Evolutionary conservation across 2,113 vertebrate species (phyloP), one percentile per base, ranked within the genome.

Genomic region (Serinus canaria): DNA sequence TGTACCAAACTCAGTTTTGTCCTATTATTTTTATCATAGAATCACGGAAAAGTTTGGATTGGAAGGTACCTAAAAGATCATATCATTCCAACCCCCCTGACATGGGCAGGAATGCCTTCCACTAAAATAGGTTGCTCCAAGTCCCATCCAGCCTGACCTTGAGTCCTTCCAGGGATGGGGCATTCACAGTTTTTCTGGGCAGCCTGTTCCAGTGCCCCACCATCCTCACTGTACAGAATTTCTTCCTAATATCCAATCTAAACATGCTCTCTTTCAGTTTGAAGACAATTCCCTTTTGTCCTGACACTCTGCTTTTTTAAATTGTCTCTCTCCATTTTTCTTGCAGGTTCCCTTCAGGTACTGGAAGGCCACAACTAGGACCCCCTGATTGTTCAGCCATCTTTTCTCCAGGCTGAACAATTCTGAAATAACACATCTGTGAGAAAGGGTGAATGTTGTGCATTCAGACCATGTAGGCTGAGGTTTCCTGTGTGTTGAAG

Each of bases 11-110:
- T 49, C 30, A 43, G 1, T 63, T 35, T 44, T 55, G 11, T 63
- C 28, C 31, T 33, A 11, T 55, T 66, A 27, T 63, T 90, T 77
- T 39, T 75, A 18, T 47, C 47, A 55, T 6, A 49, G 31, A 69
- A 56, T 75, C 41, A 35, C 7, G 25, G 30, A 56, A 49, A 43
- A 47, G 2, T 63, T 76, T 56, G 7, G 15, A 13, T 43, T 77
- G 13, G 35, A 43, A 70, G 15, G 12, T 13, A 69, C 13, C 12
- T 62, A 23, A 69, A 43, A 49, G 10, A 43, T 49, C 35, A 24
- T 27, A 30, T 49, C 0, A 0, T 55, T 49, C 12, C 21, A 83
- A 6, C 2, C 4, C 22, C 22, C 21, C 41, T 55, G 30, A 30
- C 30, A 55, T 19, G 11, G 30, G 21, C 31, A 83, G 27, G 31